Base-by-base conservation (phyloP, 2,797 vertebrate species). In the Argya squamiceps region DNA sequence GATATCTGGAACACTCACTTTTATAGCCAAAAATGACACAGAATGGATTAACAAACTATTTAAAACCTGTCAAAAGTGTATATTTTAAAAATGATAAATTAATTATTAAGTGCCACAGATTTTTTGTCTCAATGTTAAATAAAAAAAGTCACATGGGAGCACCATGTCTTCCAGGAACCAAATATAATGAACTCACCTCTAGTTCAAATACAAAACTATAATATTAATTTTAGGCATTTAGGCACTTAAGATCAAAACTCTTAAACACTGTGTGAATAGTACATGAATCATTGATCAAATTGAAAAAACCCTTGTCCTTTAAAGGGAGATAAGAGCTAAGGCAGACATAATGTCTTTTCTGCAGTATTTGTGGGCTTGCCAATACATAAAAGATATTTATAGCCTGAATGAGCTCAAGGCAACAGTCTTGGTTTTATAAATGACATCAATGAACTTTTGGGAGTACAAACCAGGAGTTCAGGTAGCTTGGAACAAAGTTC, bases 11-110 rank as follows among this genome's bases (percentile, higher is more conserved):
- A 94, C 79, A 69, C 6, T 47, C 43, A 86, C 41, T 76, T 94
- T 84, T 69, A 58, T 70, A 84, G 74, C 68, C 65, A 91, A 97
- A 95, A 92, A 81, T 55, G 62, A 80, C 49, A 93, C n/a, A 89
- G 11, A 94, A 62, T 65, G 3, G 2, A 73, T 90, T 96, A 80
- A n/a, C 10, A 84, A 89, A 64, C 43, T 78, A 77, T 17, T 87
- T 60, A 88, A 94, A 77, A 20, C 19, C 32, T 87, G 43, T 76
- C n/a, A 60, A 52, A 93, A 89, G 19, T 46, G 5, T 81, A 7
- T 74, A 95, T 59, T 84, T 94, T 30, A 84, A 91, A 96, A 22
- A 50, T 91, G 12, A 86, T 46, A 79, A 90, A 63, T 49, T 74
- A 47, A 10, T 86, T 20, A 73, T 11, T 2, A 63, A 75, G 34